Base-by-base conservation (phyloP, 2,113 vertebrate genomes). In the Meles meles region DNA sequence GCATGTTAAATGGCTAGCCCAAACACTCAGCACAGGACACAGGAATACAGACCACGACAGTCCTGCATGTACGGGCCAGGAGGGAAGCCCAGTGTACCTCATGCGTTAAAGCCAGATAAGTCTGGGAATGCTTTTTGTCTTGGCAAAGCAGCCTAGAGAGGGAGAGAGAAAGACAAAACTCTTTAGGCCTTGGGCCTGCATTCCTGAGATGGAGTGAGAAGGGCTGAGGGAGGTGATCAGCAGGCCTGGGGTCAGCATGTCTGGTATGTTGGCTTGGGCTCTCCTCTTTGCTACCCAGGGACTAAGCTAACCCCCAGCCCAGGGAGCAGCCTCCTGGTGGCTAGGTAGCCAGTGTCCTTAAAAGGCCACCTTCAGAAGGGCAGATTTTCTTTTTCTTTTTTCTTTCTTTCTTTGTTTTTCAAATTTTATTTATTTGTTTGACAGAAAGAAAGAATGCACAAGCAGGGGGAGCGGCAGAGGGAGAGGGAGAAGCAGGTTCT, bases 1-100 rank as follows among this genome's bases (percentile, higher is more conserved):
- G 6, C 15, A 1, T 3, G 15, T 3, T 14, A 21, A 82, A 34
- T 0, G 3, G 42, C 47, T 15, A 37, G 52, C 3, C 44, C 34
- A n/a, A 74, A n/a, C 23, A 15, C 52, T 63, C 18, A 29, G n/a
- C 85, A 52, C 14, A 21, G 59, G 57, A 44, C 57, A 63, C 1
- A 17, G 61, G 44, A 44, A 21, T 14, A 1, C 3, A 31, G 3
- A 3, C 39, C 1, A 1, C 1, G 49, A 44, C 69, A 71, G 31
- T 67, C 59, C 8, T 11, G 23, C 4, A 2, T 2, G 37, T 37
- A n/a, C 31, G 18, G 79, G 67, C 63, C n/a, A 34, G 29, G 20
- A 25, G 25, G 67, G 61, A 31, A 55, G 81, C 13, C 81, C 27
- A 1, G 0, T 9, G 7, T 23, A 12, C n/a, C 42, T 20, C 6